phyloP scores from a whole-genome alignment of 2,888 invertebrate genomes.

The Leptinotarsa haldemani region DNA sequence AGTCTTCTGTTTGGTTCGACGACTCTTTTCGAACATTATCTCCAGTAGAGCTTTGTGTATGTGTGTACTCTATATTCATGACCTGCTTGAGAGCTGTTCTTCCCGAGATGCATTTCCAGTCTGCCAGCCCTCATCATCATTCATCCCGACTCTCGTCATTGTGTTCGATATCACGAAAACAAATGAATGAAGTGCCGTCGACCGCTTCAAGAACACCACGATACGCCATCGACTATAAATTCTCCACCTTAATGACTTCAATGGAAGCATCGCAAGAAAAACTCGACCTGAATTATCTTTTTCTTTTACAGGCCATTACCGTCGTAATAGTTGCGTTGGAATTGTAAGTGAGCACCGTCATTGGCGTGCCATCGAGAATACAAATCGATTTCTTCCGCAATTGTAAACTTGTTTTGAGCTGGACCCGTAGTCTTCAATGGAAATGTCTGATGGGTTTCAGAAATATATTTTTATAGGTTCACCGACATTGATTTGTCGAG shows the following conservation, averaged over 20 bases:
- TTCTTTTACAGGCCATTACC: conserved; percentile 39
- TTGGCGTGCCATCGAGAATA: conserved; percentile 18
- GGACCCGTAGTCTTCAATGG: conserved; percentile 1
- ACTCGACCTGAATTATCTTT: conserved; percentile 41
- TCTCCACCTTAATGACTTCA: conserved; percentile 35
- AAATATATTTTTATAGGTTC: not conserved
- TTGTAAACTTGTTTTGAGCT: not conserved
- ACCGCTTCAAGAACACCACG: conserved; percentile 32
- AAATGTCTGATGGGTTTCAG: not conserved
- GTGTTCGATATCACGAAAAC: conserved; percentile 34
- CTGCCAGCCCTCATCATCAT: conserved; percentile 24
- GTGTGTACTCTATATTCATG: conserved; percentile 3
- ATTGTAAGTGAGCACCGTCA: conserved; percentile 32
- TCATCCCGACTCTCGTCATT: conserved; percentile 37
- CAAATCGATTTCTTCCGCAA: conserved; percentile 2
- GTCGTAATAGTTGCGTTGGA: conserved; percentile 38
- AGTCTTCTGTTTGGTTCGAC: not conserved
- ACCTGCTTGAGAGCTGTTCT: not conserved
- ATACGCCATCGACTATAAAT: conserved; percentile 33
- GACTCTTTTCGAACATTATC: not conserved
- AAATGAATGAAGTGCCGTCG: conserved; percentile 40
- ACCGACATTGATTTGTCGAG: not conserved
- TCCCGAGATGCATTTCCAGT: not conserved
- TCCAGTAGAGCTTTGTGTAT: not conserved
- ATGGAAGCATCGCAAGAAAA: conserved; percentile 28